Evolutionary conservation across 2,797 vertebrate species (phyloP), one percentile per base, ranked within the genome.

Genomic region (Oreortyx pictus): DNA sequence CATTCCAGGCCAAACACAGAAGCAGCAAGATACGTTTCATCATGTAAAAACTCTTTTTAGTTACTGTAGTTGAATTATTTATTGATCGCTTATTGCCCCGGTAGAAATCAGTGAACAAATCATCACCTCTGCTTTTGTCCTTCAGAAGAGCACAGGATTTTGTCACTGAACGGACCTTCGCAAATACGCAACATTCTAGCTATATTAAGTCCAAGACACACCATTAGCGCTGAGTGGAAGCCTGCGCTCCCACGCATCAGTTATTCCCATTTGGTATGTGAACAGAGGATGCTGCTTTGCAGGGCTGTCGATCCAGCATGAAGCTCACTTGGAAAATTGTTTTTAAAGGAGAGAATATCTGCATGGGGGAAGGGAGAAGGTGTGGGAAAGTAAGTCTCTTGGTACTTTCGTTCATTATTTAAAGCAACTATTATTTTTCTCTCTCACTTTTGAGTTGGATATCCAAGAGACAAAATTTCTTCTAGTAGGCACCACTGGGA

Each of bases 351-450:
- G 68, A 91, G 37, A 89, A 57, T 88, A 86, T 94, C 88, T 94
- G 73, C 77, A 82, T 82, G 61, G 83, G 31, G 14, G 43, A 75
- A 27, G 35, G 33, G 22, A 73, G 67, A 81, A 86, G 16, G 24
- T 60, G 33, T 47, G 56, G 19, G 43, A 22, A 77, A 92, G 90
- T 59, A 95, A 93, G 60, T 72, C 74, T 89, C 73, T 50, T 90
- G 82, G 57, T 86, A 60, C n/a, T 95, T 94, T 57, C 4, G 31
- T 86, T 94, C 92, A 95, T 95, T 95, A 93, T 94, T 96, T 95
- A 93, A 95, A 88, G 93, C 50, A 93, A 92, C 71, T 56, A 44
- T 90, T 94, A 90, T 77, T 94, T 95, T 95, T 93, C 70, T 72
- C 43, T 80, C 82, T 77, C 60, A 47, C 68, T 94, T 94, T 93